A percentile compares a stretch with the other conserved stretches of the same genome.
Conservation (phyloP, 2,888 invertebrate genomes). For the Chymomyza procnemis region DNA sequence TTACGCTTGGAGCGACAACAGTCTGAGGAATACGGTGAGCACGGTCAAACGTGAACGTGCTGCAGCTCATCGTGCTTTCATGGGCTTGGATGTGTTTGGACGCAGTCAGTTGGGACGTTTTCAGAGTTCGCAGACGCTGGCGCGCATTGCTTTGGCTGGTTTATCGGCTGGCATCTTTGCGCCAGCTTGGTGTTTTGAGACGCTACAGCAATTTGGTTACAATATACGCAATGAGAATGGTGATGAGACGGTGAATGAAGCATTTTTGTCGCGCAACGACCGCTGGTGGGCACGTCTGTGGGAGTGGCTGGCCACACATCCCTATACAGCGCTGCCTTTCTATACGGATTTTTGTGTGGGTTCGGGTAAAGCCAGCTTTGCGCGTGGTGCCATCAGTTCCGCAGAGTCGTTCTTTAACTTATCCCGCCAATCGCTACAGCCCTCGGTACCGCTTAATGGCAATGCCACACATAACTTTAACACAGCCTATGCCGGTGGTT, state of each 20-base stretch:
- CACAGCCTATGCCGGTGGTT: slow-evolving; percentile 81
- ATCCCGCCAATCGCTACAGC: slow-evolving; percentile 82
- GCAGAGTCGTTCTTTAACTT: slow-evolving; percentile 81
- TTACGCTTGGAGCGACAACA: slow-evolving; percentile 89
- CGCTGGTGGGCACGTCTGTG: slow-evolving; percentile 87
- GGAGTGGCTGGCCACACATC: slow-evolving; percentile 85
- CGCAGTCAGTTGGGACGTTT: slow-evolving; percentile 93
- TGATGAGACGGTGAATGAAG: slow-evolving; percentile 65
- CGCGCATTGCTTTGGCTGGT: slow-evolving; percentile 81
- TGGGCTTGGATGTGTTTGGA: slow-evolving; percentile 97
- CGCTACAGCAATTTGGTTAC: slow-evolving; percentile 75
- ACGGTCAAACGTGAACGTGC: slow-evolving; percentile 68
- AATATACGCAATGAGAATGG: slow-evolving; percentile 64
- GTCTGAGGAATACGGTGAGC: slow-evolving; percentile 81
- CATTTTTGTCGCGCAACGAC: slow-evolving; percentile 83
- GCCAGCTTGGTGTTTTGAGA: slow-evolving; percentile 96
- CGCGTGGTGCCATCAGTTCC: slow-evolving; percentile 14
- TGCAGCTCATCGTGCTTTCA: slow-evolving; percentile 87
- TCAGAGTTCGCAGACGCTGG: slow-evolving; percentile 86
- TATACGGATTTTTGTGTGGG: slow-evolving; percentile 90
- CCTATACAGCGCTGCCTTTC: slow-evolving; percentile 83
- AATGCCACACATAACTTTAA: slow-evolving; percentile 73
- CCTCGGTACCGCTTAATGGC: slow-evolving; percentile 76
- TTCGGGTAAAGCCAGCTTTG: slow-evolving; percentile 80
- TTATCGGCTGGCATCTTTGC: slow-evolving; percentile 96